Conservation (phyloP, 2,113 vertebrate genomes). For the Rhodinocichla rosea region DNA sequence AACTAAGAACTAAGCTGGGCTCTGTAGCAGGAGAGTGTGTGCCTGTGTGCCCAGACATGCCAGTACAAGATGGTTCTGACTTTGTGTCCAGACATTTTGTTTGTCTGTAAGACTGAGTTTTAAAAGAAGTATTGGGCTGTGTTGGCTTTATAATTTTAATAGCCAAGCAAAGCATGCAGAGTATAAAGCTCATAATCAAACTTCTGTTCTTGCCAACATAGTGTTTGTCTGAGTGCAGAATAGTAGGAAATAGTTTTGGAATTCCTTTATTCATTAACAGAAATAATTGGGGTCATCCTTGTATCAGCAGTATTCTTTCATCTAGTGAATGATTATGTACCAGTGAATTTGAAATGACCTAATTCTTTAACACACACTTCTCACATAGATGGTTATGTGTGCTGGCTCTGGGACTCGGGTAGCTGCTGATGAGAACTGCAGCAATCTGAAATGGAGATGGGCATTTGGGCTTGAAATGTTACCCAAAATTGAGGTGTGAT, state of each 20-base stretch:
- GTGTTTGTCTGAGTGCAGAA: background rate
- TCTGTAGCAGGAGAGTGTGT: background rate
- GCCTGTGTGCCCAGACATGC: background rate
- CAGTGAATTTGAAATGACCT: background rate
- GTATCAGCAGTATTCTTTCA: background rate
- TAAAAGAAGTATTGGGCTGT: background rate
- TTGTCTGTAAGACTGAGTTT: background rate
- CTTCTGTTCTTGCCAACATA: background rate
- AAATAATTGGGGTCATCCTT: conserved; percentile 10
- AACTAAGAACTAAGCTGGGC: background rate
- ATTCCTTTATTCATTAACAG: background rate
- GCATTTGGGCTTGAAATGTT: background rate
- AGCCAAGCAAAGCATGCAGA: background rate
- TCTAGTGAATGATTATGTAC: background rate
- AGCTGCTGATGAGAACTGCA: background rate
- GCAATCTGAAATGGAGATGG: background rate
- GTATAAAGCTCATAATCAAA: background rate
- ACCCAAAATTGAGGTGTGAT: background rate
- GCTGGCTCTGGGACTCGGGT: background rate
- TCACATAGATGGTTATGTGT: background rate
- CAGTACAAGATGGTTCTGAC: background rate
- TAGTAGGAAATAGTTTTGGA: background rate
- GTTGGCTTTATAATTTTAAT: background rate
- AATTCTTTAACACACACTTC: background rate
- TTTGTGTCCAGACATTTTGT: background rate